These are phyloP conservation scores for Laspeyria flexula DNA, from an alignment of 2,888 invertebrate species.

Conservation along the genomic window DNA sequence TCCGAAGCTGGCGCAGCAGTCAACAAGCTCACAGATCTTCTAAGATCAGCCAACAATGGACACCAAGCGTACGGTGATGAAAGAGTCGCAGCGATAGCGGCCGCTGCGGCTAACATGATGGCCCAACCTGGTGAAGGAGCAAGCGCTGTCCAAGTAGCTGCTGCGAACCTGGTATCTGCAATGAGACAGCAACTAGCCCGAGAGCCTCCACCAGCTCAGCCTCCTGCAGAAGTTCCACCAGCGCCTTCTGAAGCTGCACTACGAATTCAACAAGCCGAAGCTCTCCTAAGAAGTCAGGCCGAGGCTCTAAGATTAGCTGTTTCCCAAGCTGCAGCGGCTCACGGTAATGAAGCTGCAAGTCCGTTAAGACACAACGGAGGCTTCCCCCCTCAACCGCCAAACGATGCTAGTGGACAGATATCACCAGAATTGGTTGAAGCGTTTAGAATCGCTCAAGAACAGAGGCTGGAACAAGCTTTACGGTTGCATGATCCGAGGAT, in stretches of 20 bases:
- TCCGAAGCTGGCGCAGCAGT: slow-evolving; percentile 90
- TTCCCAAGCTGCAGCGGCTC: slow-evolving; percentile 88
- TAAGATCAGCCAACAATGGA: slow-evolving; percentile 88
- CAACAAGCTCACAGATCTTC: slow-evolving; percentile 86
- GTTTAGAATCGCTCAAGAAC: slow-evolving; percentile 90
- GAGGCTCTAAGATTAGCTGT: slow-evolving; percentile 94
- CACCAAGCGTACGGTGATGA: slow-evolving; percentile 88
- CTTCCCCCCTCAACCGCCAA: slow-evolving; percentile 72
- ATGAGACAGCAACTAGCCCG: slow-evolving; percentile 88
- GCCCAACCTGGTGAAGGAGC: slow-evolving; percentile 87
- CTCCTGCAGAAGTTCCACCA: slow-evolving; percentile 91
- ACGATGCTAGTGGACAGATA: slow-evolving; percentile 84
- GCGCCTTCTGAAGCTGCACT: slow-evolving; percentile 92
- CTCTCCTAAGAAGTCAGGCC: slow-evolving; percentile 93
- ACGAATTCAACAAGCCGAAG: slow-evolving; percentile 92
- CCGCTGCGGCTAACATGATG: slow-evolving; percentile 87
- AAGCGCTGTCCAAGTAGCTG: slow-evolving; percentile 90
- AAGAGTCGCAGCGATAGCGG: slow-evolving; percentile 90
- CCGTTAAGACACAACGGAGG: slow-evolving; percentile 81
- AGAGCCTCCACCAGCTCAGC: slow-evolving; percentile 87
- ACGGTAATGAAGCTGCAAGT: slow-evolving; percentile 72
- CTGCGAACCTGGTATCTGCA: slow-evolving; percentile 91
- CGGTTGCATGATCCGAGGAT: slow-evolving; percentile 93
- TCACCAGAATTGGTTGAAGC: slow-evolving; percentile 91
- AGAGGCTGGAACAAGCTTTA: slow-evolving; percentile 93